These are phyloP conservation scores for Gandaritis pyraliata DNA, from an alignment of 2,888 invertebrate species.

Conservation along the genomic window DNA sequence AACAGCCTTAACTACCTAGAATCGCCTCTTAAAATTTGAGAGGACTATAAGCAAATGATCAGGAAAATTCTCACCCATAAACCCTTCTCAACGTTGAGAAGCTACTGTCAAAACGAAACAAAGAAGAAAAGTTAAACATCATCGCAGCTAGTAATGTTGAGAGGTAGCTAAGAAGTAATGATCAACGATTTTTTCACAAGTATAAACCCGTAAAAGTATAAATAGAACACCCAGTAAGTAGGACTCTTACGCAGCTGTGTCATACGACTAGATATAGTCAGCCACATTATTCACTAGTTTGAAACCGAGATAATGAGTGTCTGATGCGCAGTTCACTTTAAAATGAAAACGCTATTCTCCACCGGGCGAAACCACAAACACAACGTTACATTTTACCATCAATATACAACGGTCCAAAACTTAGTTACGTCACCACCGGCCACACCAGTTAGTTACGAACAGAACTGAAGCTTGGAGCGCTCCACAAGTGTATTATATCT, in stretches of 20 bases:
- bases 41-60: too few species aligned
- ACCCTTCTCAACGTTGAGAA: too few species aligned
- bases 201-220: too few species aligned
- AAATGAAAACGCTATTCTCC: slow-evolving; percentile 36
- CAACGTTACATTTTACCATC: slow-evolving; percentile 53
- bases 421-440: slow-evolving; percentile 54
- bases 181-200: too few species aligned
- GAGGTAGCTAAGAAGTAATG: too few species aligned
- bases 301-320: slow-evolving; percentile 38
- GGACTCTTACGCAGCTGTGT: slow-evolving; percentile 12
- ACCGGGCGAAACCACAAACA: slow-evolving; percentile 44
- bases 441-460: slow-evolving; percentile 29
- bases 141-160: too few species aligned
- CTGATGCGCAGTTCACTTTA: slow-evolving; percentile 35
- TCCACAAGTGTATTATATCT: neutral
- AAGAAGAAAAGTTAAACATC: too few species aligned
- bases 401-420: slow-evolving; percentile 53
- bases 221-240: too few species aligned
- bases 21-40: too few species aligned
- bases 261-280: slow-evolving; percentile 10
- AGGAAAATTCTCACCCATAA: too few species aligned
- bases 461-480: slow-evolving; percentile 1
- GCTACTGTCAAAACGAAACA: too few species aligned
- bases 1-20: too few species aligned
- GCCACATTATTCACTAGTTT: slow-evolving; percentile 18